Evolutionary conservation across 2,888 invertebrate species (phyloP), one percentile per base, ranked within the genome.

Genomic region (Lymantria monacha): DNA sequence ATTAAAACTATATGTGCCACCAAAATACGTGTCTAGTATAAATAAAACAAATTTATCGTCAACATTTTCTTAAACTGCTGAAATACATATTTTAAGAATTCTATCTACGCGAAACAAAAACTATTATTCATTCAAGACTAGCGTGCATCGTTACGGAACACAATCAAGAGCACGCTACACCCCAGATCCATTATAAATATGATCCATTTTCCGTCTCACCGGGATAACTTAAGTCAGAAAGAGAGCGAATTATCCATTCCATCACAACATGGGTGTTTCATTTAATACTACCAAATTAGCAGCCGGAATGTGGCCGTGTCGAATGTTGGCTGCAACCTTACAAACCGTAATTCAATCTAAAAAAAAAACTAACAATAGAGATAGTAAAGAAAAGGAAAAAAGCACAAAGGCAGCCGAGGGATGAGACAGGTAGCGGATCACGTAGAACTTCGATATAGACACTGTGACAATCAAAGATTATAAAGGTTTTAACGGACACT

Each of bases 381-480:
- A 80, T 76, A 73, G 72, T 62, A 54, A 57, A 45, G 57, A 59
- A 66, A 57, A 72, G 57, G 13, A 70, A 81, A 83, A 87, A 83
- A 79, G 75, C 46, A 74, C 74, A 82, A 85, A 83, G 78, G 82
- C 67, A 58, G 63, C 79, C 84, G 78, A 77, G 87, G 87, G 87
- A 83, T 85, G 86, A 79, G 74, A 84, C 87, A 88, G 88, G 88
- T 88, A 88, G 86, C 83, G 75, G 72, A 78, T 80, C 70, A 74
- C 59, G 71, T 70, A 70, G 66, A 69, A 60, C 61, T 57, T 53
- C 59, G 65, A 72, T 72, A 74, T 66, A 67, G 68, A 60, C 61
- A 62, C 51, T 52, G 54, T n/a, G n/a, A n/a, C n/a, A n/a, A 41
- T 63, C 54, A 55, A 48, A 51, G 42, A 41, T 41, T n/a, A 50